Evolutionary conservation across 2,888 invertebrate species (phyloP), one percentile per base, ranked within the genome.

Genomic region (Microctonus hyperodae): DNA sequence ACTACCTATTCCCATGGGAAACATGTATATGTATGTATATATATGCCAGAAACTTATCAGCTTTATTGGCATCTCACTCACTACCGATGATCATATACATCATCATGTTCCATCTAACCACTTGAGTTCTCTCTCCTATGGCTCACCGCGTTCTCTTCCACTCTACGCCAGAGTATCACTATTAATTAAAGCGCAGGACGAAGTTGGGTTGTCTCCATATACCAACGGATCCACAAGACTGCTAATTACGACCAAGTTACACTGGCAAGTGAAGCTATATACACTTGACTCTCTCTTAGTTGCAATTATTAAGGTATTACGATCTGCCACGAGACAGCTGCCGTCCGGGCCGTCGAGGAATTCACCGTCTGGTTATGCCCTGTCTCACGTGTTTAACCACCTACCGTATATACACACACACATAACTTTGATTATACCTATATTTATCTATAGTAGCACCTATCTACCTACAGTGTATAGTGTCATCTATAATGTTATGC

Each of bases 201-300:
- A 76, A 76, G 75, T 74, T 74, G 72, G 40, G 76, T 73, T 76
- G 77, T 78, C 78, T 76, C 74, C 72, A 70, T 74, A 73, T 72
- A 70, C 72, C 73, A 68, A 67, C 72, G 72, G 70, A 73, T 74
- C 69, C 72, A 69, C 73, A 74, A 74, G 71, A 73, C 74, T 71
- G 71, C 75, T 77, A 79, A 80, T 80, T 80, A 79, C 74, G 67
- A 68, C 63, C 63, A 75, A 76, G 75, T 77, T 77, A 76, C 75
- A 74, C 70, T 67, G 62, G 69, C 69, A 50, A 61, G 56, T 66
- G 25, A 13, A 57, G 60, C 51, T 44, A 58, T 16, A 64, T 57
- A 51, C 56, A 59, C 68, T 70, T 71, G 70, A 72, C 76, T 73
- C 70, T 66, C 74, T 75, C 75, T 76, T 76, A 74, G 71, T 74